Base-by-base conservation (phyloP, 2,113 vertebrate species). In the Hypomesus transpacificus region DNA sequence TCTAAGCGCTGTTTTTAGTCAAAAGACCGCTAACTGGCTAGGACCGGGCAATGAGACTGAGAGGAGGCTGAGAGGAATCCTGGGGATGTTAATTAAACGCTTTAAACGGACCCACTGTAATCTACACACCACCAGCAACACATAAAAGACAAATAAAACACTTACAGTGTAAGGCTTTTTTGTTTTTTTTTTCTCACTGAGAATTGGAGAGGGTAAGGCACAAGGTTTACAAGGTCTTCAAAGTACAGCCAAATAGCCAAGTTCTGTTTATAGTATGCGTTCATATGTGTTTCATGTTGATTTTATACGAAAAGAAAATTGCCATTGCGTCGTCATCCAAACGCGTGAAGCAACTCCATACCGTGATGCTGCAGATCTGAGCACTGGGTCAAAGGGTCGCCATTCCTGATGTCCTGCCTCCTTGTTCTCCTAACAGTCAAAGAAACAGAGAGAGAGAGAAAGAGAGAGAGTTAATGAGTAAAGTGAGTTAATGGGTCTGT, bases 341-440 rank as follows among this genome's bases (percentile, higher is more conserved):
- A 2, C 2, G 39, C 5, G 9, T 34, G 1, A 9, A 46, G 53
- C 69, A 39, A 56, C 64, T 50, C 51, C 62, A 3, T 92, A 98
- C 96, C 94, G 0, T 95, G 91, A 64, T 96, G 95, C 67, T 98
- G 96, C 71, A 98, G 90, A 78, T 99, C 97, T 4, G 96, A 97
- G 76, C 97, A 99, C 68, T 99, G 97, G 28, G 96, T 98, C 58
- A 99, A 89, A 0, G 97, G 97, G 78, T 99, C 97, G 82, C 97
- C 97, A 1, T 99, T 98, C 79, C 96, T 91, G 87, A 99, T 97
- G 75, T 99, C 97, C 84, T 99, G 97, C 54, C 97, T 86, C 79
- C 97, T 94, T 21, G 96, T 98, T 69, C 97, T 94, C 82, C 97
- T 98, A 75, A 75, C 59, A 88, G 60, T 82, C 57, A 63, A 82